phyloP scores from a whole-genome alignment of 2,113 vertebrate species.

The Pholis gunnellus region DNA sequence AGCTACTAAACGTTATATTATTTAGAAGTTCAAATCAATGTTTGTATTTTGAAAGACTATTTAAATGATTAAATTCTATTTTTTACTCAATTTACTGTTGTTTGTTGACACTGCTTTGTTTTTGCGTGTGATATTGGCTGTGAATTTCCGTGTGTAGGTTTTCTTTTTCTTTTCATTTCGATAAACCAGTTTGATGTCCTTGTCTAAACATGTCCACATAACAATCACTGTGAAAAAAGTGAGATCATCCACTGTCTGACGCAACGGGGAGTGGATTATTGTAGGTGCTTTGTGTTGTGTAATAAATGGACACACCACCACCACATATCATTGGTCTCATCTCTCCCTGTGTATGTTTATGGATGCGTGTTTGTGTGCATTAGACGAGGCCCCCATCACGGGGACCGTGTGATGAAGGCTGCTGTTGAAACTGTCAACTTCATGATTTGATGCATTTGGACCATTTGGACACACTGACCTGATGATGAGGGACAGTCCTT shows the following conservation, averaged over 20 bases:
- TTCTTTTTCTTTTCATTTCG: conserved; percentile 65
- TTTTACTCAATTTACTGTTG: conserved; percentile 88
- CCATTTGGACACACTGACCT: neutral
- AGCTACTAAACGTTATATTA: conserved; percentile 82
- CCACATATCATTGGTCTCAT: conserved; percentile 74
- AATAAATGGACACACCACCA: conserved; percentile 85
- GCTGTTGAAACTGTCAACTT: conserved; percentile 12
- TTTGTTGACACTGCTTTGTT: conserved; percentile 85
- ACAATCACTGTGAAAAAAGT: conserved; percentile 85
- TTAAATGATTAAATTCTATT: conserved; percentile 91
- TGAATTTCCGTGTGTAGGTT: conserved; percentile 81
- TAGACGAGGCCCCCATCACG: neutral
- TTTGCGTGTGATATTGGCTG: conserved; percentile 81
- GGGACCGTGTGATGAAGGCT: neutral
- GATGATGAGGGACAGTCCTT: neutral
- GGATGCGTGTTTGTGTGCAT: conserved; percentile 16
- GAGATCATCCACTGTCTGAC: conserved; percentile 78
- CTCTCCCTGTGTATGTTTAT: conserved; percentile 65
- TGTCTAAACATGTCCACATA: conserved; percentile 84
- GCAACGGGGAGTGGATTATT: conserved; percentile 79
- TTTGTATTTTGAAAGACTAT: conserved; percentile 89
- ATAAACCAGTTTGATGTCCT: conserved; percentile 80
- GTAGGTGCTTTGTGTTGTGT: conserved; percentile 87
- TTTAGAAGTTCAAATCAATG: conserved; percentile 86
- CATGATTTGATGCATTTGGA: neutral